Base-by-base conservation (phyloP, 2,888 invertebrate genomes). In the Drosophila neutralis region DNA sequence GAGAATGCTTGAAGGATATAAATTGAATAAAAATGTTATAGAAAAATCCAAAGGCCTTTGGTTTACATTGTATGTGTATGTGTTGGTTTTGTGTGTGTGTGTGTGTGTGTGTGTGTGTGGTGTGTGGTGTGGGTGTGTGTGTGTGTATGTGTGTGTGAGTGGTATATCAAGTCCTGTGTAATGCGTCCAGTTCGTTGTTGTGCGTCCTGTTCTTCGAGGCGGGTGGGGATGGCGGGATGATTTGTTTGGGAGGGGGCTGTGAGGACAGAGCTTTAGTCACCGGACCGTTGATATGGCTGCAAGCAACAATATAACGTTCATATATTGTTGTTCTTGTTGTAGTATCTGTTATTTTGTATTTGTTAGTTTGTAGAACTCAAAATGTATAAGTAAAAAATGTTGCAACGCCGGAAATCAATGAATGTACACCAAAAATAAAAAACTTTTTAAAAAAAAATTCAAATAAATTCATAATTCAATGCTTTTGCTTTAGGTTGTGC, bases 201-300 rank as follows among this genome's bases (percentile, higher is more conserved):
- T 76, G 79, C 75, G 75, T 79, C 72, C 77, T 66, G 66, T 67
- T 66, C 62, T 75, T 78, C 69, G 69, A 77, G 72, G 70, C 69
- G 63, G 71, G 64, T 73, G 63, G 60, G 61, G 51, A 64, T 83
- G 66, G 69, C 80, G 68, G 83, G 68, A 70, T 70, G 66, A 70
- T 70, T 68, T 62, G 48, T 76, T 74, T 76, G 59, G 72, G 71
- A 27, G 66, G 62, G 71, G 70, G 73, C 64, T 66, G 71, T 74
- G 74, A 69, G 83, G 80, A 71, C 69, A 82, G 87, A 89, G 89
- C 91, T 91, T 78, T 92, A 93, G 92, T 93, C 93, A 93, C 93
- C 93, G 92, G 93, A 92, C 93, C 92, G 93, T 92, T 93, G 93
- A 93, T 90, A 93, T 93, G 93, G 93, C 93, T 93, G 92, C 66